Conservation (phyloP, 2,113 vertebrate species). For the Girardinichthys multiradiatus region DNA sequence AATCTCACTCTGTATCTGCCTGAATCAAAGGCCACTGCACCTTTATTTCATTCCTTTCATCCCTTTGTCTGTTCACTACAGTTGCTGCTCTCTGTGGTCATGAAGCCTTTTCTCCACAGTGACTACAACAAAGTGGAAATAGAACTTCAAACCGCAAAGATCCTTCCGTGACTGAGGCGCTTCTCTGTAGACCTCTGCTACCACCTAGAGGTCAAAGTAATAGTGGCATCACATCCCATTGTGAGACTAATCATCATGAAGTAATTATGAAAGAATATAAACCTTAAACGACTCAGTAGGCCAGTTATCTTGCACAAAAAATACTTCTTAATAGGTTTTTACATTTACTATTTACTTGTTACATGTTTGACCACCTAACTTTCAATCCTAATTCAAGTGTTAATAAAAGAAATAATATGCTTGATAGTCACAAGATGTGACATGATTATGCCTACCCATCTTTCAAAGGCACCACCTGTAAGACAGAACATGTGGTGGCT, state of each 20-base stretch:
- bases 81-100: constrained; percentile 53
- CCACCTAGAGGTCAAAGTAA: constrained; percentile 72
- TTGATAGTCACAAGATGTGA: constrained; percentile 6
- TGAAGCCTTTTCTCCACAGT: constrained; percentile 35
- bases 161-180: background rate
- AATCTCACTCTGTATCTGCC: constrained; percentile 50
- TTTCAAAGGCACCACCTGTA: constrained; percentile 32
- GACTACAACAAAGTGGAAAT: constrained; percentile 43
- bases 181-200: constrained; percentile 77
- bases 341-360: background rate
- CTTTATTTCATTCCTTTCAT: constrained; percentile 50
- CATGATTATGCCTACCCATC: constrained; percentile 12
- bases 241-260: constrained; percentile 2
- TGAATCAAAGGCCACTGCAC: constrained; percentile 57
- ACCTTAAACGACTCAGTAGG: background rate
- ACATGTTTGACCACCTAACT: background rate
- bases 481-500: constrained; percentile 28
- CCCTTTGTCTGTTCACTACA: constrained; percentile 53
- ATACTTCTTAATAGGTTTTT: background rate
- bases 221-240: constrained; percentile 9
- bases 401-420: too few species aligned
- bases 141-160: constrained; percentile 8
- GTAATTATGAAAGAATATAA: background rate
- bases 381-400: background rate
- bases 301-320: background rate